phyloP scores from a whole-genome alignment of 2,888 invertebrate species.

The Morinoia aosen region DNA sequence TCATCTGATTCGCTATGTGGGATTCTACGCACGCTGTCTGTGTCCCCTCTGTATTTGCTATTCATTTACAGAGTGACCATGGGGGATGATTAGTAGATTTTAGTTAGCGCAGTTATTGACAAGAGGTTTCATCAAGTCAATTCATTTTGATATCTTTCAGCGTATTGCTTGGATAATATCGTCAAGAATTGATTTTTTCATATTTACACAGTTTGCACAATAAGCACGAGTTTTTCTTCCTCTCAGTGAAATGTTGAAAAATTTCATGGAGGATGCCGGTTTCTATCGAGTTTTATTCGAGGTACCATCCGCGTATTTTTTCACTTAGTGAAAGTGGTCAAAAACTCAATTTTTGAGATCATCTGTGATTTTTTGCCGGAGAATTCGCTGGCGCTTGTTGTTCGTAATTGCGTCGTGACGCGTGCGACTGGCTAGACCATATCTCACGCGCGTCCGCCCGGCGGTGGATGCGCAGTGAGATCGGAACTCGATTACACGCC shows the following conservation, averaged over 20 bases:
- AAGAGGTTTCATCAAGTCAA: no score
- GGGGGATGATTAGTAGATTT: no score
- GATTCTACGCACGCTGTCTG: no score
- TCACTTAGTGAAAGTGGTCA: neutral
- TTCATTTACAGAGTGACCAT: no score
- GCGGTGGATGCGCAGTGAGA: neutral
- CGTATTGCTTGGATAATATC: no score
- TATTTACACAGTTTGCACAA: neutral
- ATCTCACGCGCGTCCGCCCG: neutral
- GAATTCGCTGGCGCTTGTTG: neutral
- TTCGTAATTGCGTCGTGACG: neutral
- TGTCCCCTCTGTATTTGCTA: no score
- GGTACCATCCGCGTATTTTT: neutral
- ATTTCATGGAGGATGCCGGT: neutral
- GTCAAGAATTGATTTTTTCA: no score
- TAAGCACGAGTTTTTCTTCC: neutral
- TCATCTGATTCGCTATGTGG: no score
- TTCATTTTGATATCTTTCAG: no score
- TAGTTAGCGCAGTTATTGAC: no score
- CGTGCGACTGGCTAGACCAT: neutral
- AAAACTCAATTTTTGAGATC: neutral
- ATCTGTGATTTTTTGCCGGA: neutral
- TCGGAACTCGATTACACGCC: neutral
- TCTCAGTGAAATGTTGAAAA: neutral
- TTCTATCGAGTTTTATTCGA: neutral